Conservation (phyloP, 2,113 vertebrate species). For the Calonectris borealis region DNA sequence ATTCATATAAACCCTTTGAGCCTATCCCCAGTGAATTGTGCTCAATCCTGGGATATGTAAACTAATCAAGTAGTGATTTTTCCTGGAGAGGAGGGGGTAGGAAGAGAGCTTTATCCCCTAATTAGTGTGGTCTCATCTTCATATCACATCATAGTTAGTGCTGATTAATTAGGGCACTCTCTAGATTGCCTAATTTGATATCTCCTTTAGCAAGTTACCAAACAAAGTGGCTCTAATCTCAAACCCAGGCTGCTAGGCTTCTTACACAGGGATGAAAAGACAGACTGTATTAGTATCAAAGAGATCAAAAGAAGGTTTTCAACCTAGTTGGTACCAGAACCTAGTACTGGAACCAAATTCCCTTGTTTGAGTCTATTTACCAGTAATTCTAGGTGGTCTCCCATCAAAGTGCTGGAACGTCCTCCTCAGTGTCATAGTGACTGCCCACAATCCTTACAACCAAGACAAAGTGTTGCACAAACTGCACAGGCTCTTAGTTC, state of each 20-base stretch:
- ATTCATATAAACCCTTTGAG: neutral
- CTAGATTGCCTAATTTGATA: neutral
- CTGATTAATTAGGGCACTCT: neutral
- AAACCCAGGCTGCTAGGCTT: neutral
- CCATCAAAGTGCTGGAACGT: constrained; percentile 12
- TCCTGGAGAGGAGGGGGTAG: neutral
- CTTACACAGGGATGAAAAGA: neutral
- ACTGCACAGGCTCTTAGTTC: neutral
- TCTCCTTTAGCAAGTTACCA: neutral
- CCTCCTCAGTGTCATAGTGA: neutral
- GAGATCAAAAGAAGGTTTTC: neutral
- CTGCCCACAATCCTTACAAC: constrained; percentile 27
- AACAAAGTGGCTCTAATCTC: neutral
- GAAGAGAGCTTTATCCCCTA: neutral
- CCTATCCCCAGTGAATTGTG: neutral
- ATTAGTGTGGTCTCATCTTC: neutral
- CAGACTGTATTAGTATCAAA: neutral
- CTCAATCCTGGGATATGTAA: neutral
- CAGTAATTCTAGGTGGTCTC: constrained; percentile 50
- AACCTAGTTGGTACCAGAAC: neutral
- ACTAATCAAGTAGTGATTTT: neutral
- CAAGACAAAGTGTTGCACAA: constrained; percentile 48
- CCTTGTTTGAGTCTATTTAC: neutral
- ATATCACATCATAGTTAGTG: neutral
- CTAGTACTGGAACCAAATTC: neutral